Evolutionary conservation across 2,113 vertebrate species (phyloP).

Genomic region (Gopherus evgoodei): DNA sequence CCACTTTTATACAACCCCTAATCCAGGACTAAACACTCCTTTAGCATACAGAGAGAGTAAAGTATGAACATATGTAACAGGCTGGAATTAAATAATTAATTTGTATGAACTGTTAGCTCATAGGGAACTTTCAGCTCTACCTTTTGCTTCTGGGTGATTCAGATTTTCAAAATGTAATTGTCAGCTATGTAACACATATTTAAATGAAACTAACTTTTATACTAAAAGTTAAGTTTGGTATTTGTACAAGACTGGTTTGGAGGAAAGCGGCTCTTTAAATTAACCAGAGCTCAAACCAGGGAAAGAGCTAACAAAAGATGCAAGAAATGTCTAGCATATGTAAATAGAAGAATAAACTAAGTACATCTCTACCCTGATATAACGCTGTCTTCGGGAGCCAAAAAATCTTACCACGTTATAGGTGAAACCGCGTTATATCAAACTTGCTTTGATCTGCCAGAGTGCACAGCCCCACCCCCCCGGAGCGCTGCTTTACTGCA

Average conservation of each 20-base stretch:
- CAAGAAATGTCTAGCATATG: not conserved
- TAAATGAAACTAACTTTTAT: not conserved
- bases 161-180: not conserved
- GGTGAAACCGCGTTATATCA: no score
- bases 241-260: not conserved
- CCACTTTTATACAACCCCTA: no score
- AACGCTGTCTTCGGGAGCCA: no score
- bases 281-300: not conserved
- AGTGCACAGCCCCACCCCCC: no score
- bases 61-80: not conserved
- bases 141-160: not conserved
- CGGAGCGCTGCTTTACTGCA: no score
- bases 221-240: not conserved
- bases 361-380: no score
- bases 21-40: not conserved
- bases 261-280: conserved; percentile 7
- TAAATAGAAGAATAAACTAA: not conserved
- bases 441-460: no score
- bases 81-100: not conserved
- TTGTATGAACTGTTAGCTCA: not conserved
- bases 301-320: not conserved
- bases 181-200: not conserved
- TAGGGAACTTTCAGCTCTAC: not conserved
- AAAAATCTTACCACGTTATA: no score
- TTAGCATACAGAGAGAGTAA: not conserved